phyloP scores from a whole-genome alignment of 2,113 vertebrate species.

The Daubentonia madagascariensis region DNA sequence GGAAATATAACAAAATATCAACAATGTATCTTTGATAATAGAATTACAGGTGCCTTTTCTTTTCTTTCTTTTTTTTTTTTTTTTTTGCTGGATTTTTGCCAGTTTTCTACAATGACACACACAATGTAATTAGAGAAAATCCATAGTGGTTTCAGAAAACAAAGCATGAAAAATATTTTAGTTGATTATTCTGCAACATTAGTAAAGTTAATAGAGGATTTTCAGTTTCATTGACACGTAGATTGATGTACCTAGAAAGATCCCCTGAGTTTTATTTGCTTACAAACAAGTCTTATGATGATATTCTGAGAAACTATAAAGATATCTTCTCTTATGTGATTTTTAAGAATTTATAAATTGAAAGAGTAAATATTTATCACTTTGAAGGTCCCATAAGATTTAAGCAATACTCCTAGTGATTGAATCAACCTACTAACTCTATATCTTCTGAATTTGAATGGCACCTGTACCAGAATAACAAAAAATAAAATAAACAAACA shows the following conservation, averaged over 20 bases:
- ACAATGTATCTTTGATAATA: neutral
- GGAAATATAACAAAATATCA: neutral
- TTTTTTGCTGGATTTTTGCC: neutral
- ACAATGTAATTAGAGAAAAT: neutral
- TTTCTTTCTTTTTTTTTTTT: neutral
- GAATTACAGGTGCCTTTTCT: neutral
- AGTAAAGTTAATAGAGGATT: neutral
- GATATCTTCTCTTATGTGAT: neutral
- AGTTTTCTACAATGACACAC: neutral
- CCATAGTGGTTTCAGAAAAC: neutral
- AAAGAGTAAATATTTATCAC: constrained; percentile 19
- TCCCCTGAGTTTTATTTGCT: neutral
- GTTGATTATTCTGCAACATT: neutral
- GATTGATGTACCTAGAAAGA: neutral
- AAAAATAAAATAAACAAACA: neutral
- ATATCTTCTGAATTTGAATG: constrained; percentile 21
- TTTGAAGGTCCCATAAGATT: constrained; percentile 11
- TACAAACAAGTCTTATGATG: neutral
- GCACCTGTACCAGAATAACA: neutral
- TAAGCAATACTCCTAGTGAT: neutral
- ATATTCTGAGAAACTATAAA: neutral
- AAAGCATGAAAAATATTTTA: neutral
- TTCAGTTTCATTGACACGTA: neutral
- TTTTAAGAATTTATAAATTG: constrained; percentile 24
- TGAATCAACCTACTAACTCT: neutral